These are phyloP conservation scores for Etheostoma spectabile DNA, from an alignment of 2,113 vertebrate genomes.

Conservation along the genomic window DNA sequence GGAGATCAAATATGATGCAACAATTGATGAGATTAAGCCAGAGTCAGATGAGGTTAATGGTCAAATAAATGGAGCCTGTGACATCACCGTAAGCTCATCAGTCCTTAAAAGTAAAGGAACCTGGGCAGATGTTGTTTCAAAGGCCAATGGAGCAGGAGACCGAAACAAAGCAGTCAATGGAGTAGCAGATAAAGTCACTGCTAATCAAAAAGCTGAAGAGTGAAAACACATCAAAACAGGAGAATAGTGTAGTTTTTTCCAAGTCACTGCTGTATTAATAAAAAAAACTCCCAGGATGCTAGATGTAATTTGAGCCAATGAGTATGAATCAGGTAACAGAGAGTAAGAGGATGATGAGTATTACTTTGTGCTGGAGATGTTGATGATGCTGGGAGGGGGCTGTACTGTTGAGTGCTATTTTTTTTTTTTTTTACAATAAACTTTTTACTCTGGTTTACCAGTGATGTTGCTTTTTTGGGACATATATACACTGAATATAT, in stretches of 20 bases:
- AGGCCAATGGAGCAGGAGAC: slow-evolving; percentile 53
- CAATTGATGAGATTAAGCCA: slow-evolving; percentile 19
- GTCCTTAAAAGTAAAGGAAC: slow-evolving; percentile 59
- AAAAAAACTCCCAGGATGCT: slow-evolving; percentile 40
- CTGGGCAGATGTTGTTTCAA: slow-evolving; percentile 71
- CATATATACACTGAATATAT: neutral
- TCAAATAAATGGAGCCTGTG: slow-evolving; percentile 29
- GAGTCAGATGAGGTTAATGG: slow-evolving; percentile 41
- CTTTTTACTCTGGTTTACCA: slow-evolving; percentile 46
- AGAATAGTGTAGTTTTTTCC: slow-evolving; percentile 29
- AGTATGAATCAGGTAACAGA: slow-evolving; percentile 27
- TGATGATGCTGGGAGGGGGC: slow-evolving; percentile 46
- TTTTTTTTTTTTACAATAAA: slow-evolving; percentile 64
- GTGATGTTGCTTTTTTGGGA: neutral
- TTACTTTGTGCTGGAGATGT: slow-evolving; percentile 39
- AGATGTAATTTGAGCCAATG: slow-evolving; percentile 23
- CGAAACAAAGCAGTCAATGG: slow-evolving; percentile 32
- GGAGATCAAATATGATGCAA: slow-evolving; percentile 13
- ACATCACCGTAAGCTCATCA: slow-evolving; percentile 28
- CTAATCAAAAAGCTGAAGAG: slow-evolving; percentile 50
- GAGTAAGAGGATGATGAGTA: slow-evolving; percentile 15
- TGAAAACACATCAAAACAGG: slow-evolving; percentile 36
- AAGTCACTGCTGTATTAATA: slow-evolving; percentile 65
- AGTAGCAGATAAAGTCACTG: slow-evolving; percentile 28
- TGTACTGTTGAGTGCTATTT: slow-evolving; percentile 37